Percentiles rank a stretch among this genome's conserved stretches.
phyloP scores from a whole-genome alignment of 2,113 vertebrate species.

The Aleadryas rufinucha region DNA sequence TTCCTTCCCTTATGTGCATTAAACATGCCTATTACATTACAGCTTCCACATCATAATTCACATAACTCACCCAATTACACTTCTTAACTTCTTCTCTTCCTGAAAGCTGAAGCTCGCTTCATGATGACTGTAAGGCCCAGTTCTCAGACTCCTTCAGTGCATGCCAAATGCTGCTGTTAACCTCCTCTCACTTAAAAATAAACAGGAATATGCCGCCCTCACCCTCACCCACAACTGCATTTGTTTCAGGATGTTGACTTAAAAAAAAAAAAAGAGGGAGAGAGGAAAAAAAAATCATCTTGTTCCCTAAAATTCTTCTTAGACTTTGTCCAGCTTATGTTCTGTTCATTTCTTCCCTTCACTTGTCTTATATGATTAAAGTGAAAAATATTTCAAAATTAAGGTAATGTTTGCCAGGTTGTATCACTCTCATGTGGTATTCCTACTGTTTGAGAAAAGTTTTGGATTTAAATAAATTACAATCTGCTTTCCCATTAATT shows the following conservation, averaged over 20 bases:
- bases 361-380: background rate
- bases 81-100: background rate
- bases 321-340: background rate
- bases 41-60: background rate
- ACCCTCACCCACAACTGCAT: background rate
- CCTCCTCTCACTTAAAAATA: conserved; percentile 8
- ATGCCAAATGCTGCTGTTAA: background rate
- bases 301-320: background rate
- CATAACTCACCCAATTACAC: background rate
- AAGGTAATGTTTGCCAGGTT: background rate
- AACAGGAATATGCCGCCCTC: background rate
- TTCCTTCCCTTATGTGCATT: background rate
- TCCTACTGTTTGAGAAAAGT: background rate
- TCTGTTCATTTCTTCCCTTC: background rate
- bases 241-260: background rate
- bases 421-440: background rate
- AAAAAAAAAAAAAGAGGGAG: background rate
- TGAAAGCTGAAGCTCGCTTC: background rate
- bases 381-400: background rate
- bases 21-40: background rate
- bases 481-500: background rate
- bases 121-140: background rate
- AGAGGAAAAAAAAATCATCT: background rate
- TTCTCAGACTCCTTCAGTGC: background rate
- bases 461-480: background rate